Base-by-base conservation (phyloP, 2,888 invertebrate species). In the Himalopsyche kuldschensis region DNA sequence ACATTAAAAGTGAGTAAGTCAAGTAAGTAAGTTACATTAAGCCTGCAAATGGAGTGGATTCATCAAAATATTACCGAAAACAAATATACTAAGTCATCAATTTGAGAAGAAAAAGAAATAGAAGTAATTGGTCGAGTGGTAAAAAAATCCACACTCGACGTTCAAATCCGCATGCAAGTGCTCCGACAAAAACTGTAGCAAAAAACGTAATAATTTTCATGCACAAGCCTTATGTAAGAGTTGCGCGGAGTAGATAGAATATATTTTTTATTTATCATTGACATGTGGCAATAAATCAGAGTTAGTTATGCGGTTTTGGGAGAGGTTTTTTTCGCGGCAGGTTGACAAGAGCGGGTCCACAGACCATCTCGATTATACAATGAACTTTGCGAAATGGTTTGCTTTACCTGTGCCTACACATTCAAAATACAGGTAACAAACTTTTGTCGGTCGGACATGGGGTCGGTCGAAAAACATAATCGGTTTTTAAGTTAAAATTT, bases 231-330 rank as follows among this genome's bases (percentile, higher is more conserved):
- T 85, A 86, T 86, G 79, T 84, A 41, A 41, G 41, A 15, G 15
- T 41, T 15, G 79, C 69, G 85, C 84, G 80, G 82, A 82, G 82
- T 82, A 41, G 41, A 15, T 15, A 41, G 41, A 11, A 41, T 41
- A 84, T 83, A 84, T 84, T 84, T 85, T 83, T 76, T 76, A 27
- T 55, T 69, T 69, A 69, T 35, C 35, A 86, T 84, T 85, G 86
- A 86, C 86, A 85, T 76, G 79, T 46, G 82, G 32, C 82, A 41
- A 86, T 86, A 86, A 86, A 86, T 86, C 86, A 85, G 83, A 27
- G 48, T 83, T 86, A 85, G 85, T 86, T 86, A 86, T 86, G 85
- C 83, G 81, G 81, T 81, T 80, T 82, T 82, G 82, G 79, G 79
- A 75, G 83, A 79, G 82, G 81, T 79, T 81, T 84, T 84, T 83